Evolutionary conservation across 1,140 invertebrate species (phyloP), one percentile per base, ranked within the genome.

Genomic region (Pemphigus obesinymphae): DNA sequence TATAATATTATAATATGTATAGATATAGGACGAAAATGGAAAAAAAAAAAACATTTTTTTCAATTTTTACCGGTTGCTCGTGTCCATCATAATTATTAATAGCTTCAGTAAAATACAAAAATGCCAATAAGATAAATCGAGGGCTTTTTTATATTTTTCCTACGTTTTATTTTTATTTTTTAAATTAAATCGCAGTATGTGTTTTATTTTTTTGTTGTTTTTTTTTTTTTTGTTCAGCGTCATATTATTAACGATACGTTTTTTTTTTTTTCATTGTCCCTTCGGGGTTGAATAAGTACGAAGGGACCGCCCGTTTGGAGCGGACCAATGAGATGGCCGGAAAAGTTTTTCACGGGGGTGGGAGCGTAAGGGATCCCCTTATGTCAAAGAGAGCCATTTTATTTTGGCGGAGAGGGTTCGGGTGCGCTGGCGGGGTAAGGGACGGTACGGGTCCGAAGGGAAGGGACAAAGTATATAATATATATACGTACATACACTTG

Each of bases 301-400:
- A 31, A 80, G 55, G 76, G 76, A 80, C 76, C 76, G 76, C 76
- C 76, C 76, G 76, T 80, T 80, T 31, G 26, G 13, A 40, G 37
- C 55, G 76, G 55, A 80, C 76, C 76, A 80, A 80, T 80, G 76
- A 80, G 76, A 61, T 80, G 23, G 55, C 55, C 1, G 55, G 76
- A 80, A 80, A 80, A 80, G 76, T 80, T 78, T 78, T 78, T 61
- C 75, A 43, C 37, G 34, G 37, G 73, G 75, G 55, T 43, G 75
- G 75, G 31, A 61, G 23, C 53, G 75, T 61, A 45, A 78, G 53
- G 75, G 75, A 78, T 78, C n/a, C 75, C 75, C 75, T 78, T 78
- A 78, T 78, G 75, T 78, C 75, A 61, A 78, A 78, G 75, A 78
- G 75, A 78, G 75, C 75, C 75, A 78, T 78, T 78, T 78, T 78